Conservation (phyloP, 2,113 vertebrate genomes). For the Poeciliopsis retropinna region DNA sequence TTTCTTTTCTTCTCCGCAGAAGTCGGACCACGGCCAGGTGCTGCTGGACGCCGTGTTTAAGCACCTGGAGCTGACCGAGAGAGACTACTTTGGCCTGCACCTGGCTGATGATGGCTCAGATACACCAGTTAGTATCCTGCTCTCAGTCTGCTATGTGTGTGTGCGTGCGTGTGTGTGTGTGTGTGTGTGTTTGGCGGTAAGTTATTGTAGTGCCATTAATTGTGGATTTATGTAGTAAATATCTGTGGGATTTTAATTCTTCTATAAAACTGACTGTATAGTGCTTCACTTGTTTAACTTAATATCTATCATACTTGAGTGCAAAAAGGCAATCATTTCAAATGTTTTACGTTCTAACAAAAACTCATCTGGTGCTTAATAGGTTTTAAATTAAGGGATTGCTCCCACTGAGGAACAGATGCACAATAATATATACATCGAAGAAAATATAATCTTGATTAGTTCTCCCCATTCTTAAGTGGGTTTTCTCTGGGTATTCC, state of each 20-base stretch:
- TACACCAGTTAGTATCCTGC: constrained; percentile 86
- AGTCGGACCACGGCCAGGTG: constrained; percentile 94
- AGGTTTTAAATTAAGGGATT: not conserved
- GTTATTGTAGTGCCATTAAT: not conserved
- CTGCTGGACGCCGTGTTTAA: constrained; percentile 94
- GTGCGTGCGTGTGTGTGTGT: not conserved
- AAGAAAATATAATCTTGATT: too few relatives aligned
- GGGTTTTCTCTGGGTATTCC: too few relatives aligned
- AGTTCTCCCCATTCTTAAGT: too few relatives aligned
- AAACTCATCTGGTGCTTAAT: not conserved
- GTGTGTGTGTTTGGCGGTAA: too few relatives aligned
- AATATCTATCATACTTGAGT: not conserved
- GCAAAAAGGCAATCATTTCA: not conserved
- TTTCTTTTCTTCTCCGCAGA: constrained; percentile 78
- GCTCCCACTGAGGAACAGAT: not conserved
- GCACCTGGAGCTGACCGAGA: constrained; percentile 97
- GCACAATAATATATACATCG: too few relatives aligned
- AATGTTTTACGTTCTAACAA: not conserved
- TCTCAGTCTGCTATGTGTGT: not conserved
- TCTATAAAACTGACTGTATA: too few relatives aligned
- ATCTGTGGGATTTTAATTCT: too few relatives aligned
- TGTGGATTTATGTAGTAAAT: too few relatives aligned
- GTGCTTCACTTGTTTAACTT: too few relatives aligned
- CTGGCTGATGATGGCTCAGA: constrained; percentile 93
- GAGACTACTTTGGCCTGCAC: constrained; percentile 98